These are phyloP conservation scores for Zoanthus gigantus DNA, from an alignment of 92 coral and sea anemone species.

Conservation along the genomic window DNA sequence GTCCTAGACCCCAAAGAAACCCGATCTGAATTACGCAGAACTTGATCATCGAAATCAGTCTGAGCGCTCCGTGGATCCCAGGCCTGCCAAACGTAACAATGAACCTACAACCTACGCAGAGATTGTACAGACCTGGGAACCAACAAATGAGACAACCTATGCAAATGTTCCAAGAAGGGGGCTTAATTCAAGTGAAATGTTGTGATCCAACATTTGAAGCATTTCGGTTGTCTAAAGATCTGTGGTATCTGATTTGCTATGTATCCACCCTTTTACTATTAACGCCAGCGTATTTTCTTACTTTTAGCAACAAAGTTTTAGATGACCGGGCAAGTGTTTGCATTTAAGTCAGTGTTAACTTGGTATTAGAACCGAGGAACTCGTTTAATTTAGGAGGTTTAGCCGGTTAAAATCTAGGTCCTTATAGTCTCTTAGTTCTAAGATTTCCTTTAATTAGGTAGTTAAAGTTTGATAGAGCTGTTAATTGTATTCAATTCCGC, in stretches of 20 bases:
- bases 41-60: slow-evolving; percentile 8
- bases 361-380: too few relatives aligned
- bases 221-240: background rate
- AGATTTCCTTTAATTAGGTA: too few relatives aligned
- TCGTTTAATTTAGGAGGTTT: too few relatives aligned
- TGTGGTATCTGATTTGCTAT: slow-evolving; percentile 11
- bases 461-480: too few relatives aligned
- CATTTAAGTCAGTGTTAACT: too few relatives aligned
- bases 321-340: too few relatives aligned
- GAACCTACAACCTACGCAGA: slow-evolving; percentile 48
- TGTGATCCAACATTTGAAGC: background rate
- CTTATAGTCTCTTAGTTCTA: too few relatives aligned
- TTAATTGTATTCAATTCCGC: too few relatives aligned
- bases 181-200: slow-evolving; percentile 21
- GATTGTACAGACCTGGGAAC: slow-evolving; percentile 48
- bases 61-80: slow-evolving; percentile 35
- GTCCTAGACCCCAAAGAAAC: slow-evolving; percentile 19
- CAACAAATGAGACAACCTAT: slow-evolving; percentile 18
- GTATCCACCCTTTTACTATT: background rate
- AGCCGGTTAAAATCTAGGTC: too few relatives aligned
- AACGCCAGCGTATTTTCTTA: too few relatives aligned
- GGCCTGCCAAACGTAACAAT: background rate
- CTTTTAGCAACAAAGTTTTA: too few relatives aligned
- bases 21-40: slow-evolving; percentile 36
- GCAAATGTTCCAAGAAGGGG: slow-evolving; percentile 25